Base-by-base conservation (phyloP, 2,888 invertebrate genomes). In the Drosophila acutilabella region DNA sequence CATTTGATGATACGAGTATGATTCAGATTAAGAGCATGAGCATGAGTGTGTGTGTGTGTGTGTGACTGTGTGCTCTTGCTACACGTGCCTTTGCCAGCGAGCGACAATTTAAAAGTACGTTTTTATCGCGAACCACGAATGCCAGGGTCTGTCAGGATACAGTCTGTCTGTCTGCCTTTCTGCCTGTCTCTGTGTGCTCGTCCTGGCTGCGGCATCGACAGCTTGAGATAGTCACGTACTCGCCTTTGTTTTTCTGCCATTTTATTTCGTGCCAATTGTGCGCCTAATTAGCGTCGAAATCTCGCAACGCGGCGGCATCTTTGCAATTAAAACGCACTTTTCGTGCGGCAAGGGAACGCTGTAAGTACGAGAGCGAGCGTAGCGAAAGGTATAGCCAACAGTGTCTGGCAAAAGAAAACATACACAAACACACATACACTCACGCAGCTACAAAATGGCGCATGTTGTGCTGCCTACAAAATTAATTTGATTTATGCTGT, bases 301-400 rank as follows among this genome's bases (percentile, higher is more conserved):
- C 48, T 40, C 64, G 16, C 23, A 52, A 47, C 65, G 74, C 61
- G 67, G 75, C 87, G 73, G 80, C 87, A 84, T 86, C 89, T 84
- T 83, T 79, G 88, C 89, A 90, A 90, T 90, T 90, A 90, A 89
- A 89, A 90, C 89, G 84, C 89, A 86, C 88, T 88, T 85, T 88
- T 75, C 76, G 71, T 64, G 36, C 10, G 56, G 36, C 33, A 36
- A 14, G 42, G 58, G 48, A 41, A 4, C 4, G 20, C 4, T 20
- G 33, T 20, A 26, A 23, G 40, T 6, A 38, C 7, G 44, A 18
- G 20, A 20, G 38, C 7, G 1, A 5, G 30, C 8, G 1, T 13
- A 0, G 41, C 2, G 58, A 11, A 7, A 13, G n/a, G 44, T 30
- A 26, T 26, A 7, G 52, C n/a, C 44, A 36, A 23, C 42, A 62